Evolutionary conservation across 1,140 invertebrate genomes (phyloP), one percentile per base, ranked within the genome.

Genomic region (Drosophila auraria): DNA sequence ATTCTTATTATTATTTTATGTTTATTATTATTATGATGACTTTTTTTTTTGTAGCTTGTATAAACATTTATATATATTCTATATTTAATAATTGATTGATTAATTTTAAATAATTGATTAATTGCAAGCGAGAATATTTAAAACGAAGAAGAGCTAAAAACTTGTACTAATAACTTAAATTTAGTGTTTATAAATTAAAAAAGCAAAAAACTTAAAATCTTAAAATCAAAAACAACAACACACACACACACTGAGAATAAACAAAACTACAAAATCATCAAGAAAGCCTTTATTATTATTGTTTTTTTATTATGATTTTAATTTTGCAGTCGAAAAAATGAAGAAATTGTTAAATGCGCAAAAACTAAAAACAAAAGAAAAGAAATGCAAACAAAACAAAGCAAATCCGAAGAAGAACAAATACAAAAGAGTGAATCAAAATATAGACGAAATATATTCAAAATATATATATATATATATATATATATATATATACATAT

Each of bases 1-100:
- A 91, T 91, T 90, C 62, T 90, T 83, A 87, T 90, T 90, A 86
- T 86, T 80, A 82, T 89, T 82, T 80, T 91, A 90, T 90, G 72
- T 90, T 91, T 78, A 87, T 89, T 90, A 86, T 70, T 87, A 86
- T 80, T 74, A 84, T 80, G 58, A 83, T 77, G 30, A 36, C 17
- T 60, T 80, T 90, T 87, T 83, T n/a, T 82, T 83, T 78, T 82
- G 47, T 81, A 89, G 84, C 64, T 68, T 66, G 49, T 81, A 80
- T 66, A 70, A 42, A 79, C 44, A 79, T 71, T 60, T 71, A 74
- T 63, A 76, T 58, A 63, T 58, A 74, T 54, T 80, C 50, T 54
- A 68, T 82, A 68, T 64, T 62, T 65, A 62, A 61, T 62, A 36
- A 74, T 59, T 74, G 68, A 82, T 82, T 64, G 72, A 82, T 82